Evolutionary conservation across 2,888 invertebrate genomes (phyloP), one percentile per base, ranked within the genome.

Genomic region (Gryllus longicercus): DNA sequence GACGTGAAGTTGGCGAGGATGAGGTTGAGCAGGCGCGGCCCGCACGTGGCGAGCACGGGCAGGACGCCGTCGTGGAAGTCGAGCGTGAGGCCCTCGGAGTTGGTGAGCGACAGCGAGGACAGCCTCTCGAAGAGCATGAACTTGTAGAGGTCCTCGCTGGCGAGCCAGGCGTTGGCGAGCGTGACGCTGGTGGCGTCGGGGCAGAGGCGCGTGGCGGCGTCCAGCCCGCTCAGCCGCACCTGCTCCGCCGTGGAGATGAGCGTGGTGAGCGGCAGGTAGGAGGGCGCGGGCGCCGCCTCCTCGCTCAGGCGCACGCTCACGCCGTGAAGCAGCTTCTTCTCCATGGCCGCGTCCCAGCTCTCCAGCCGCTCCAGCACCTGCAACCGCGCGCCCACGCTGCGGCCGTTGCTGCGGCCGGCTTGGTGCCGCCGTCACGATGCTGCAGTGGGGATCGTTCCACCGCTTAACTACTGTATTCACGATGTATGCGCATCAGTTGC

Each of bases 41-140:
- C 86, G 79, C 84, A 83, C 11, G 84, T 84, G 79, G 85, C 84
- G 25, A 86, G 84, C 10, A 86, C 81, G 2, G 86, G 86, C 14
- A 86, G 82, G 10, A 86, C 84, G 2, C 85, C 85, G 78, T 85
- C 85, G 38, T 84, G 84, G 82, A 85, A 86, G 80, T 86, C 85
- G n/a, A 86, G 79, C 8, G 85, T 84, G 63, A 85, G 82, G 0
- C 84, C 85, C 18, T 85, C 85, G 75, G 83, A 83, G 81, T 86
- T 86, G 50, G 85, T 84, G 74, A 85, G 82, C 2, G 84, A 83
- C 14, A 85, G 82, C 51, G 84, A 82, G 11, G 83, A 82, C 78
- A 85, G 81, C 74, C 83, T 77, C 4, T 83, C 83, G 79, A 85
- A 79, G 18, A 79, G 75, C 84, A 84, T 84, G 63, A 80, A 83